Base-by-base conservation (phyloP, 2,888 invertebrate genomes). In the Eumacrocentrus americanus region DNA sequence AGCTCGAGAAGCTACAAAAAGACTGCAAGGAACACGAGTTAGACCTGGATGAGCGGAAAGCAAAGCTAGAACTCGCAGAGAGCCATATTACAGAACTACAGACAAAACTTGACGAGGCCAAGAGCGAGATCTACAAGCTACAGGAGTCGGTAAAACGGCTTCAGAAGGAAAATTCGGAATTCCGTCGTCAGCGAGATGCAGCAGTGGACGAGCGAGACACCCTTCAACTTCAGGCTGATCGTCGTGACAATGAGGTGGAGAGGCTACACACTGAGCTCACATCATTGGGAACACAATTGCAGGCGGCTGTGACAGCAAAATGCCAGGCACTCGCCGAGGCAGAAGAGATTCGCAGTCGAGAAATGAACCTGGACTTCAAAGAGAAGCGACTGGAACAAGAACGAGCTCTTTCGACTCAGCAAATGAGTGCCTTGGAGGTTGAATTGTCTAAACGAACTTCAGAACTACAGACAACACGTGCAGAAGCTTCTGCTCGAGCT, bases 321-420 rank as follows among this genome's bases (percentile, higher is more conserved):
- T 93, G 92, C 82, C 91, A 94, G 81, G 92, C 92, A 0, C 79
- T 94, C 51, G 88, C 90, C 4, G 86, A 90, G 67, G 84, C 89
- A 61, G 92, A 94, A 80, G 94, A 94, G 81, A 85, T 93, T 37
- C 87, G 90, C 70, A 90, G 91, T 65, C 89, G 89, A 77, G 91
- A 94, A 81, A 83, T 92, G 58, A 86, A 89, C 9, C 79, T 94
- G 18, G 91, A 91, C 73, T 90, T 89, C 78, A 91, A 90, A 71
- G 94, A 95, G 80, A 91, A 91, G 72, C 87, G 92, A 16, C 84
- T 95, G 72, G 91, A 93, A 71, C 91, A 92, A 76, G 95, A 96
- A 80, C 87, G 89, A 71, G 83, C 84, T 4, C 85, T 94, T 69
- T 80, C 94, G 23, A 87, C 88, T 66, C 89, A 90, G 66, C 93